Base-by-base conservation (phyloP, 2,888 invertebrate species). In the Toxonevra muliebris region DNA sequence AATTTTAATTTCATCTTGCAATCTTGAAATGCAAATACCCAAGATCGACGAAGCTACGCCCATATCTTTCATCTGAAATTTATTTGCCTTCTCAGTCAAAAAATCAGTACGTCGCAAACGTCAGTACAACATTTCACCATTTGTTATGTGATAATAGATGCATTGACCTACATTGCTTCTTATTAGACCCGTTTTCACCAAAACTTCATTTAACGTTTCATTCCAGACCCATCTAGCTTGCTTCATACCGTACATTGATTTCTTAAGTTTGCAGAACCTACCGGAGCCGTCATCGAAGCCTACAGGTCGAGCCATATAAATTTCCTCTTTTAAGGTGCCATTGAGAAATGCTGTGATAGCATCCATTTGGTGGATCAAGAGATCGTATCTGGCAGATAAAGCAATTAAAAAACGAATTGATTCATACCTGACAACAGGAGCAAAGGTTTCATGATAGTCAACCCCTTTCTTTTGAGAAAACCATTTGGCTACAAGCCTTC, bases 221-320 rank as follows among this genome's bases (percentile, higher is more conserved):
- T 69, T 66, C 58, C 61, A 69, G 0, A 58, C 59, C 43, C 74
- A 58, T 3, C 68, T 73, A 61, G 73, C 65, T 65, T 71, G 69
- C 40, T 73, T 69, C 42, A 66, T 11, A 40, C 68, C 61, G 52
- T 69, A 66, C 61, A 59, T 42, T 19, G 59, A 59, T 59, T 59
- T 45, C 45, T 59, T 13, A n/a, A 59, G 59, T 45, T 19, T 59
- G 43, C 59, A 59, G 2, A 59, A 17, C 1, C 59, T 42, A 0
- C 45, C 59, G 19, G 59, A 59, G n/a, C 17, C 43, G 13, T 59
- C 59, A 17, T 59, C 59, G 19, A 59, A 59, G 4, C 19, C 58
- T 12, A 42, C 58, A 9, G 41, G 58, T n/a, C 42, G 58, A 17
- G 40, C 40, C 42, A 58, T 58, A 17, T 58, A 58, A 19, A 59